These are phyloP conservation scores for Petrosia ficiformis DNA, from an alignment of 37 sponge, comb jelly and placozoan species.

Conservation along the genomic window DNA sequence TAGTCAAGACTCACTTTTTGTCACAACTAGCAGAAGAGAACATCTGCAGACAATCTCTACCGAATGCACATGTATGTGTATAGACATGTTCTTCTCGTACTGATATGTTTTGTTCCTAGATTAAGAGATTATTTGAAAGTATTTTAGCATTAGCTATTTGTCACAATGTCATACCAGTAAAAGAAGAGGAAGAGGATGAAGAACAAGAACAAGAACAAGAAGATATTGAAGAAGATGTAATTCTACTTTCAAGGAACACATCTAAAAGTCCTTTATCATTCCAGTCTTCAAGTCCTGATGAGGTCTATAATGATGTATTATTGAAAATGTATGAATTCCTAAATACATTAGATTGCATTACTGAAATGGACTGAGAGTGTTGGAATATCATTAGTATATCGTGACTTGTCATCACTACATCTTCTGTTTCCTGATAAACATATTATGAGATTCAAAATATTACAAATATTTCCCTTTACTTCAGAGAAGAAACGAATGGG, in stretches of 20 bases:
- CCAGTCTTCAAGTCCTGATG: conserved; percentile 95
- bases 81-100: neutral
- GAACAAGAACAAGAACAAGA: neutral
- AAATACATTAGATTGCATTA: conserved; percentile 69
- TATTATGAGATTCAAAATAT: conserved; percentile 44
- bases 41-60: too few relatives aligned
- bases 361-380: conserved; percentile 92
- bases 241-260: conserved; percentile 17
- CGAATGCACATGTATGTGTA: neutral
- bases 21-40: too few relatives aligned
- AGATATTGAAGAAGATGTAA: conserved; percentile 37
- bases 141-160: conserved; percentile 86
- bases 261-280: conserved; percentile 30
- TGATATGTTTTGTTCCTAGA: too few relatives aligned
- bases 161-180: conserved; percentile 92
- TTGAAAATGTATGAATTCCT: neutral
- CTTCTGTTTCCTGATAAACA: conserved; percentile 49
- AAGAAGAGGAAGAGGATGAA: conserved; percentile 28
- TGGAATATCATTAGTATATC: conserved; percentile 57
- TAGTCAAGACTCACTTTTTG: too few relatives aligned
- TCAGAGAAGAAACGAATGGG: conserved; percentile 95
- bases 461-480: conserved; percentile 93
- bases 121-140: conserved; percentile 55
- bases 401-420: conserved; percentile 53
- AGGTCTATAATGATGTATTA: conserved; percentile 34